Evolutionary conservation across 2,113 vertebrate species (phyloP), one percentile per base, ranked within the genome.

Genomic region (Heterocephalus glaber): DNA sequence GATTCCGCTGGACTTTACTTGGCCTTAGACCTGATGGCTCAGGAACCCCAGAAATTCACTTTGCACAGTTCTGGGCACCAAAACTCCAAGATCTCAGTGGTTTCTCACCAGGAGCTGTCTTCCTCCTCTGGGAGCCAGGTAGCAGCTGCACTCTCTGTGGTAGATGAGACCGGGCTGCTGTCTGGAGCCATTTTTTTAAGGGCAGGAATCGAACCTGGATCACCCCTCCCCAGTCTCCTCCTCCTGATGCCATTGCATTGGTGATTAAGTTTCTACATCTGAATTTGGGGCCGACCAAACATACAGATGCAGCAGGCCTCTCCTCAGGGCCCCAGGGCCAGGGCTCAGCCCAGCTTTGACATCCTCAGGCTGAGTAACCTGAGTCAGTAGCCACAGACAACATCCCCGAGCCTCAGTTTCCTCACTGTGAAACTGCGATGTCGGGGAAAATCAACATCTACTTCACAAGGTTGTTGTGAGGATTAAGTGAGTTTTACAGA

Each of bases 291-390:
- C 3, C 0, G 26, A 5, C 47, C 12, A 7, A 9, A 58, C 52
- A 2, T 10, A 44, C 30, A n/a, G 56, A n/a, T 5, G 1, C 1
- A 74, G 30, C 65, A 65, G 44, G 3, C 28, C 2, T 33, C 17
- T 3, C 0, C 24, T 24, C 16, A 1, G 12, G 63, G 41, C 28
- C 47, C 58, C 11, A 0, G 4, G 2, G 24, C 72, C 41, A 16
- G 30, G 28, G 5, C 1, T 10, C 28, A 9, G 22, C 72, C 76
- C 22, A 10, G 47, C 58, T 72, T 33, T 3, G 10, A 44, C n/a
- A 7, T 16, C 49, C 44, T 54, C 52, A 3, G 11, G 10, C 47
- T 33, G 13, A n/a, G 86, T 54, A 66, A 12, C 56, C 17, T 4
- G 22, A 56, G 24, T 26, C 65, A 24, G 26, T 14, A 11, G 11